phyloP scores from a whole-genome alignment of 2,797 vertebrate species.

The Chelmon rostratus region DNA sequence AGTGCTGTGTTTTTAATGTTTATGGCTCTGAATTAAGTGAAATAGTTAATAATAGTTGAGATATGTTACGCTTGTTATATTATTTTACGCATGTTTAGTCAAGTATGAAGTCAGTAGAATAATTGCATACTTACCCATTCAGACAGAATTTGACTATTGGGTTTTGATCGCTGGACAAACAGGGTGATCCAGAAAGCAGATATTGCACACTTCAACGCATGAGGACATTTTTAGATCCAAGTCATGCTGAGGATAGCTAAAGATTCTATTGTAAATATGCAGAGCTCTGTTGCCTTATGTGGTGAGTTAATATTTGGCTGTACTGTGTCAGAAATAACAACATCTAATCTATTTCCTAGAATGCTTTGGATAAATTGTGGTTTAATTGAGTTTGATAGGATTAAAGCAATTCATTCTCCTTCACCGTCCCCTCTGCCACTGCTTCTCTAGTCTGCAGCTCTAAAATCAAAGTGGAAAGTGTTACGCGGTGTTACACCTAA shows the following conservation, averaged over 20 bases:
- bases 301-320: too few relatives aligned
- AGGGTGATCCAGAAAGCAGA: too few relatives aligned
- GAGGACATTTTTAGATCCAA: too few relatives aligned
- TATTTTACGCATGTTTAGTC: not conserved
- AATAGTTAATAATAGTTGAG: too few relatives aligned
- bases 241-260: too few relatives aligned
- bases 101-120: too few relatives aligned
- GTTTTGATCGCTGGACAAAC: not conserved
- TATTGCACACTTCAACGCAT: too few relatives aligned
- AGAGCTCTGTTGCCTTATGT: too few relatives aligned
- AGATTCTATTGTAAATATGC: too few relatives aligned
- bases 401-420: not conserved
- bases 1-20: too few relatives aligned
- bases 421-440: not conserved
- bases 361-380: not conserved
- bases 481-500: not conserved
- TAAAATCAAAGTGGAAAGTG: not conserved
- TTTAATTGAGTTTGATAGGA: not conserved
- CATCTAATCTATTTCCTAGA: not conserved
- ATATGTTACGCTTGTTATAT: not conserved
- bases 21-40: not conserved
- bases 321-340: too few relatives aligned
- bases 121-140: not conserved
- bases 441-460: not conserved
- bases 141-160: not conserved